Base-by-base conservation (phyloP, 2,888 invertebrate species). In the Drosophila pseudotalamancana region DNA sequence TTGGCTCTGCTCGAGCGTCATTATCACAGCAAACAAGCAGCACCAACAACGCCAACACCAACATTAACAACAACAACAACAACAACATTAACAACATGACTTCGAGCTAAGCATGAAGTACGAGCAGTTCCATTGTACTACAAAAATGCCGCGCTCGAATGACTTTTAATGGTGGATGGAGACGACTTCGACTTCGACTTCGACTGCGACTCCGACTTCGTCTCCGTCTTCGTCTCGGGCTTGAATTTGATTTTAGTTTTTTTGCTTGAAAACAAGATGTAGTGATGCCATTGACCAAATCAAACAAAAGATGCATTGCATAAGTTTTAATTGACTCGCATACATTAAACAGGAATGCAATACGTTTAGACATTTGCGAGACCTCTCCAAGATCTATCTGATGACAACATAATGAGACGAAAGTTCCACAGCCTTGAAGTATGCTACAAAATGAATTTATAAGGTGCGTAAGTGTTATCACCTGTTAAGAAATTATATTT, bases 141-240 rank as follows among this genome's bases (percentile, higher is more conserved):
- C 73, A 75, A 83, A 86, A 83, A 86, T 74, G 73, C 81, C 77
- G 75, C 84, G 84, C 73, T 85, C 77, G 75, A 87, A 76, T 84
- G 85, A 77, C 68, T 87, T 73, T 76, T 65, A 84, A 84, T 84
- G 87, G 84, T 87, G 82, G 81, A 87, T 87, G 62, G 74, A 72
- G 72, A 51, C 60, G 25, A 25, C 6, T n/a, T n/a, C n/a, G 9
- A 9, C 6, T 25, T 9, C 25, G 25, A 8, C 25, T 25, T 1
- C 25, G 25, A 8, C 29, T 32, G 6, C 46, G 11, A 4, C 14
- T 46, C 21, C n/a, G 9, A 9, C 6, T 25, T 9, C 25, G 25
- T 25, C 25, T 25, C 2, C 25, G 25, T 25, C 29, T 32, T 8
- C 46, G 11, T 3, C 14, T 46, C 21, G 4, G 21, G 19, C 32